Evolutionary conservation across 2,888 invertebrate species (phyloP).

Genomic region (Eilema caniola): DNA sequence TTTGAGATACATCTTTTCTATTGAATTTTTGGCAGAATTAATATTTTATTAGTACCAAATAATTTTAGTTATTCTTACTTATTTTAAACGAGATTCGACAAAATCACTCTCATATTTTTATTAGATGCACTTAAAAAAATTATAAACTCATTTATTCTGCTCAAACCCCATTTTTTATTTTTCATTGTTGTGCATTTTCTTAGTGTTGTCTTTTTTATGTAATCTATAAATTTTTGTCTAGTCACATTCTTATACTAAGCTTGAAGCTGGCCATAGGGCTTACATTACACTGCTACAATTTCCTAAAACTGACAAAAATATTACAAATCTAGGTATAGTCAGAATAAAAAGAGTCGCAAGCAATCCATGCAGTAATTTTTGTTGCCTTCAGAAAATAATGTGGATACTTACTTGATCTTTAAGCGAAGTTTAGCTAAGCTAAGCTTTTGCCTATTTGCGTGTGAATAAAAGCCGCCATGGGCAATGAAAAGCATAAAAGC

Average conservation of each 20-base stretch:
- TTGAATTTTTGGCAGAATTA: conserved; percentile 25
- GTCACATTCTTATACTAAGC: conserved; percentile 38
- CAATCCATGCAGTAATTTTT: too few relatives aligned
- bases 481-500: neutral
- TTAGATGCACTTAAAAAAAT: conserved; percentile 58
- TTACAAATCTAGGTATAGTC: neutral
- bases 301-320: neutral
- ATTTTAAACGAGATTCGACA: conserved; percentile 26
- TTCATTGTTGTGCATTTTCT: conserved; percentile 71
- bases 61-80: neutral
- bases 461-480: neutral
- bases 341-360: too few relatives aligned
- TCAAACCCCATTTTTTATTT: conserved; percentile 83
- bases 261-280: conserved; percentile 4
- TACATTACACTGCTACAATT: neutral
- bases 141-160: conserved; percentile 85
- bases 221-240: conserved; percentile 35
- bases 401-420: too few relatives aligned
- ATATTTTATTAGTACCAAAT: conserved; percentile 1
- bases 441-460: too few relatives aligned
- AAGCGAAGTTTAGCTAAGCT: too few relatives aligned
- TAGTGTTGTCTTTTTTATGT: conserved; percentile 49
- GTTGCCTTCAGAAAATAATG: too few relatives aligned
- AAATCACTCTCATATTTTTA: conserved; percentile 35
- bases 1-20: conserved; percentile 25